These are phyloP conservation scores for Noturus placidus DNA, from an alignment of 2,113 vertebrate genomes.

Conservation along the genomic window DNA sequence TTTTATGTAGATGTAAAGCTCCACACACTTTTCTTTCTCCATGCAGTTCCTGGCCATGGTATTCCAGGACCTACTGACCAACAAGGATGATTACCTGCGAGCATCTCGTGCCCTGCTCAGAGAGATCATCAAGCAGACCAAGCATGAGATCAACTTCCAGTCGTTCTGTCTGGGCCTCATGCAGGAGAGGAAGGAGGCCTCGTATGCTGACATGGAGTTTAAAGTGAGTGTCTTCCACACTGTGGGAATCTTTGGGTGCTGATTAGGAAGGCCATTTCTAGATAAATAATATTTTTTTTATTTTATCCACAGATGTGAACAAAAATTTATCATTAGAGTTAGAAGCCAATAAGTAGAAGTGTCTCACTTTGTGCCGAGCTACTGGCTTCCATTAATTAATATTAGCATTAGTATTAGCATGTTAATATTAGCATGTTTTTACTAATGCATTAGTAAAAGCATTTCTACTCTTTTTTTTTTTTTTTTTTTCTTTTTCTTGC, in stretches of 20 bases:
- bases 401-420: not conserved
- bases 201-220: slow-evolving; percentile 92
- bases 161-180: slow-evolving; percentile 96
- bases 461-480: too few relatives aligned
- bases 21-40: not conserved
- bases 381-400: not conserved
- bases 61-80: slow-evolving; percentile 94
- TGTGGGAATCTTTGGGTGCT: not conserved
- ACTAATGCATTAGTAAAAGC: too few relatives aligned
- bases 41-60: slow-evolving; percentile 95
- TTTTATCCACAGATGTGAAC: not conserved
- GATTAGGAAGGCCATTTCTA: not conserved
- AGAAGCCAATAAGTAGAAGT: not conserved
- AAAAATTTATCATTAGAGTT: not conserved
- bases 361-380: not conserved
- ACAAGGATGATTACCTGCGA: slow-evolving; percentile 93
- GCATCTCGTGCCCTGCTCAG: slow-evolving; percentile 89
- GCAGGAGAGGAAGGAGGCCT: slow-evolving; percentile 92
- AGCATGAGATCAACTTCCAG: slow-evolving; percentile 98
- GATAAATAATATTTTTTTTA: not conserved
- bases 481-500: not conserved
- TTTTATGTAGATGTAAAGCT: not conserved
- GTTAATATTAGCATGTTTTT: too few relatives aligned
- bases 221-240: slow-evolving; percentile 73
- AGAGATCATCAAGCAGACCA: slow-evolving; percentile 98